A percentile compares a stretch with the other conserved stretches of the same genome.
phyloP scores from a whole-genome alignment of 2,113 vertebrate genomes.

The Oryzias melastigma region DNA sequence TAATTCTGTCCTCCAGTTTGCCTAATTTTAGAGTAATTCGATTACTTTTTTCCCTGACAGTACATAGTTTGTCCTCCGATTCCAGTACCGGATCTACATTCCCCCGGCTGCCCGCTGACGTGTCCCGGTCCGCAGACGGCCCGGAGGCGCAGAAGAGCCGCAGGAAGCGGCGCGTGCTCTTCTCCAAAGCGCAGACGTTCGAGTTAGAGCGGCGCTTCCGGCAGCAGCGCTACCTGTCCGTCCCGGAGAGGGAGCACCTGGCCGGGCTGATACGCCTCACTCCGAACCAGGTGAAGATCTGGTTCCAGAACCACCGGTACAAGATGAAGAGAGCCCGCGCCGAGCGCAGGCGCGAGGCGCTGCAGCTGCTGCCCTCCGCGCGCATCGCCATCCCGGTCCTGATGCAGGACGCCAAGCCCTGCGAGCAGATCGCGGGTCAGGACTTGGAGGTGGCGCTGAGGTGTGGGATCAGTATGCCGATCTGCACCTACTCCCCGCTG shows the following conservation, averaged over 20 bases:
- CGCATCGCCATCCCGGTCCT: slow-evolving; percentile 86
- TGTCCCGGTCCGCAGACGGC: slow-evolving; percentile 82
- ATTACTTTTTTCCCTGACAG: no score
- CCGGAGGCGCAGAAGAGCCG: slow-evolving; percentile 70
- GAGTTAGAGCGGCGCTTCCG: slow-evolving; percentile 93
- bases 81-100: slow-evolving; percentile 77
- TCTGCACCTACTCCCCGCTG: slow-evolving; percentile 71
- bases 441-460: slow-evolving; percentile 80
- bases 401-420: slow-evolving; percentile 87
- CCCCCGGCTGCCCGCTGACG: slow-evolving; percentile 81
- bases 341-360: slow-evolving; percentile 85
- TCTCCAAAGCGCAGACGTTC: slow-evolving; percentile 91
- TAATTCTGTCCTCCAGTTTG: no score
- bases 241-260: slow-evolving; percentile 92
- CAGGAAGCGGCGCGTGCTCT: slow-evolving; percentile 89
- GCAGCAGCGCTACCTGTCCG: slow-evolving; percentile 93
- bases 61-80: slow-evolving; percentile 74
- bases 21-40: no score
- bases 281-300: slow-evolving; percentile 86
- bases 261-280: slow-evolving; percentile 90
- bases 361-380: slow-evolving; percentile 82
- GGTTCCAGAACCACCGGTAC: slow-evolving; percentile 96
- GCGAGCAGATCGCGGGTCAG: slow-evolving; percentile 58
- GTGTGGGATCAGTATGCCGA: slow-evolving; percentile 74
- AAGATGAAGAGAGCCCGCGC: slow-evolving; percentile 90